Base-by-base conservation (phyloP, 2,888 invertebrate genomes). In the Xestobium rufovillosum region DNA sequence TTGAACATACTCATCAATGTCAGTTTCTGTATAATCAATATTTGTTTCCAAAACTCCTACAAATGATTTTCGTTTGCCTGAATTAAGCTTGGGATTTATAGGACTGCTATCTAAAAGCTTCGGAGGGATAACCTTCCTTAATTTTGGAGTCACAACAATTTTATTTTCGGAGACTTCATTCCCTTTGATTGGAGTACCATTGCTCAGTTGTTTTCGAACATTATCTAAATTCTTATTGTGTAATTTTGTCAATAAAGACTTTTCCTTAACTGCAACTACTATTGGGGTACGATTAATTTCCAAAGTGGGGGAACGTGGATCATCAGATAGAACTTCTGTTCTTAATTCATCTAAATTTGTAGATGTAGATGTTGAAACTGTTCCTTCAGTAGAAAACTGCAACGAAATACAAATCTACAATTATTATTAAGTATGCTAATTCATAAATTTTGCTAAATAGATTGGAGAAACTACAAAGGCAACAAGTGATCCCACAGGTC, bases 271-370 rank as follows among this genome's bases (percentile, higher is more conserved):
- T 31, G 43, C 47, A 3, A 59, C 39, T 31, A 61, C 56, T 37
- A 76, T 72, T 11, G 76, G 76, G n/a, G 76, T 76, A 36, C 76
- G 63, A 40, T 70, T 68, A 60, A 76, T 73, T 38, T 76, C 76
- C 39, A 68, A 65, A 29, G 74, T 68, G 14, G 76, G 76, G 2
- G 76, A 76, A 23, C 76, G 66, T 16, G 76, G 76, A 52, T 77
- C 65, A 23, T 54, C 40, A 12, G 49, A 51, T 3, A 53, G 32
- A 11, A 51, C 15, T n/a, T n/a, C n/a, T n/a, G n/a, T n/a, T n/a
- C n/a, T n/a, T n/a, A n/a, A n/a, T n/a, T n/a, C n/a, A n/a, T n/a
- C n/a, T n/a, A n/a, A n/a, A n/a, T n/a, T n/a, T n/a, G n/a, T n/a
- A n/a, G n/a, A n/a, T n/a, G n/a, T n/a, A n/a, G n/a, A n/a, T n/a